A percentile compares a stretch with the other conserved stretches of the same genome.
These are phyloP conservation scores for Leptinotarsa texana DNA, from an alignment of 1,140 invertebrate species.

Conservation along the genomic window DNA sequence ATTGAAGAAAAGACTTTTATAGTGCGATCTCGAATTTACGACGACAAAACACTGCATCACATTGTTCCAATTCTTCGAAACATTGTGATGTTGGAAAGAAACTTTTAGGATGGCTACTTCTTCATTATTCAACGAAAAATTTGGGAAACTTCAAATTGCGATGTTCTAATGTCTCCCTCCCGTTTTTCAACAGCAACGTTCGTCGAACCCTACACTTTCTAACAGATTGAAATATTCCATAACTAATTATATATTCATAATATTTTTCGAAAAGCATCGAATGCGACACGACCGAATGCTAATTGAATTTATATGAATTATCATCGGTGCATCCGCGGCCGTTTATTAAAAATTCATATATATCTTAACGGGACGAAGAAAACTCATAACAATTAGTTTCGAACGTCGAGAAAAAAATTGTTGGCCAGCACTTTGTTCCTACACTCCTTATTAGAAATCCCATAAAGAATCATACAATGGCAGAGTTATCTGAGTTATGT, in stretches of 20 bases:
- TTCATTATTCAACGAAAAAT: too few relatives aligned
- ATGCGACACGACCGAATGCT: conserved; percentile 13
- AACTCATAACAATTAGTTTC: conserved; percentile 27
- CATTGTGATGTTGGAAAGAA: too few relatives aligned
- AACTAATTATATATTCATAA: neutral
- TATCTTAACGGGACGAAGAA: conserved; percentile 12
- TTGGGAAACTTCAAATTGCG: too few relatives aligned
- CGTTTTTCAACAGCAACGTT: neutral
- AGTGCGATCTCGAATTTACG: too few relatives aligned
- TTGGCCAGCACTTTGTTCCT: conserved; percentile 18
- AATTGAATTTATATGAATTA: conserved; percentile 27
- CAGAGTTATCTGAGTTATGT: conserved; percentile 28
- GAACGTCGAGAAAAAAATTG: conserved; percentile 14
- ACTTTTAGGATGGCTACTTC: too few relatives aligned
- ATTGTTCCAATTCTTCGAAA: too few relatives aligned
- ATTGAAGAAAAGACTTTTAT: too few relatives aligned
- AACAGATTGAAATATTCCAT: neutral
- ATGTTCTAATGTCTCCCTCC: too few relatives aligned
- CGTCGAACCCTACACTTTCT: neutral
- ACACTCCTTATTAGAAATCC: conserved; percentile 28
- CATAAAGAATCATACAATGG: conserved; percentile 27
- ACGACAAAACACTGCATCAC: too few relatives aligned
- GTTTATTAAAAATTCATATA: conserved; percentile 12
- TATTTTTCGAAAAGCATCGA: neutral
- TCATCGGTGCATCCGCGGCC: neutral